phyloP scores from a whole-genome alignment of 2,888 invertebrate species.

The Proisotoma minuta region DNA sequence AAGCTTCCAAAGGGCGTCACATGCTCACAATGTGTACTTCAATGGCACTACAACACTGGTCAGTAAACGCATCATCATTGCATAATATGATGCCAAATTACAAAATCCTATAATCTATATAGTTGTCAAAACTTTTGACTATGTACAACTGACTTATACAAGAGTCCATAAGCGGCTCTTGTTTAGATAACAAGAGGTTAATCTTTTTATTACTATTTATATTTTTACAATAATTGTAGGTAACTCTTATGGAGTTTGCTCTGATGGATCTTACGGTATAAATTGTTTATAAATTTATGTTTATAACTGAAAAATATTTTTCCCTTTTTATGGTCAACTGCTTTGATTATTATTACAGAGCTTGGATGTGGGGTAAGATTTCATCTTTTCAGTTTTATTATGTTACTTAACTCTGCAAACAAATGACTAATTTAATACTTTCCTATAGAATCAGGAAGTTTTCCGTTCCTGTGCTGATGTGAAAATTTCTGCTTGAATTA shows the following conservation, averaged over 20 bases:
- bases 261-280: conserved; percentile 24
- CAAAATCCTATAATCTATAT: no score
- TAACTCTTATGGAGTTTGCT: conserved; percentile 25
- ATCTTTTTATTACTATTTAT: not conserved
- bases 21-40: conserved; percentile 37
- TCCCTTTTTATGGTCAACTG: not conserved
- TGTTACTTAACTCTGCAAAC: not conserved
- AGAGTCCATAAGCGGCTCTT: no score
- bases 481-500: conserved; percentile 37
- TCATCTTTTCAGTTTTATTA: not conserved
- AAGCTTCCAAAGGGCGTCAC: conserved; percentile 25
- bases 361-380: conserved; percentile 48
- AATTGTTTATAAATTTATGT: conserved; percentile 1
- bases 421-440: not conserved
- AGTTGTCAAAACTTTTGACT: no score
- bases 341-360: conserved; percentile 11
- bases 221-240: conserved; percentile 9
- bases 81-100: no score
- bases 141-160: no score
- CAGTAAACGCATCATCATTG: not conserved
- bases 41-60: conserved; percentile 30
- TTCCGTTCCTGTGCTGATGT: conserved; percentile 50
- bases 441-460: conserved; percentile 48
- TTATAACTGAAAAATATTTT: not conserved
- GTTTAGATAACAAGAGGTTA: not conserved